Percentiles rank a stretch among this genome's conserved stretches.
These are phyloP conservation scores for Phengaris arion DNA, from an alignment of 2,888 invertebrate genomes.

Conservation along the genomic window DNA sequence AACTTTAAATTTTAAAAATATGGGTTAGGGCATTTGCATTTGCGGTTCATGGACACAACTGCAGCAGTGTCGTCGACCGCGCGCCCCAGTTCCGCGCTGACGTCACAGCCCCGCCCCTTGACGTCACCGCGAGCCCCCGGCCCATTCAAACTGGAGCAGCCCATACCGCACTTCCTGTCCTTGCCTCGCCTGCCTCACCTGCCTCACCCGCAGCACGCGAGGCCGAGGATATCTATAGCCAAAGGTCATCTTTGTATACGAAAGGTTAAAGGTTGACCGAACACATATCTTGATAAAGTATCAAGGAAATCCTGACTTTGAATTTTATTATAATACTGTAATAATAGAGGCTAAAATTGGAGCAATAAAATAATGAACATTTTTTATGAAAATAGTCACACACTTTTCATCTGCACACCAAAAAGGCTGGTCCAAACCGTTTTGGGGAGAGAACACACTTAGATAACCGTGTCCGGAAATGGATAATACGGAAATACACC, in stretches of 20 bases:
- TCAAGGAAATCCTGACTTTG: too few relatives aligned
- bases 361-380: too few relatives aligned
- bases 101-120: slow-evolving; percentile 74
- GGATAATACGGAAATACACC: too few relatives aligned
- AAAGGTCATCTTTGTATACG: slow-evolving; percentile 58
- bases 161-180: slow-evolving; percentile 52
- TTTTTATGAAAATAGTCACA: too few relatives aligned
- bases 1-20: slow-evolving; percentile 10
- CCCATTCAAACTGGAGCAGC: slow-evolving; percentile 74
- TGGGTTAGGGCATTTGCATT: slow-evolving; percentile 29
- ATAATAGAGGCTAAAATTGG: too few relatives aligned
- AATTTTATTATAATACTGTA: too few relatives aligned
- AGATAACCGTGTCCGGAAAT: too few relatives aligned
- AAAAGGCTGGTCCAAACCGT: too few relatives aligned
- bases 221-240: slow-evolving; percentile 48
- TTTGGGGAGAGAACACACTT: too few relatives aligned
- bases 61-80: slow-evolving; percentile 70
- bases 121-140: slow-evolving; percentile 70
- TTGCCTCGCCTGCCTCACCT: slow-evolving; percentile 40
- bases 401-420: too few relatives aligned
- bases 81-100: slow-evolving; percentile 69
- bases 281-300: slow-evolving; percentile 20
- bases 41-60: slow-evolving; percentile 44
- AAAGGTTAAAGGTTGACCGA: slow-evolving; percentile 48
- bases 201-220: slow-evolving; percentile 44